These are phyloP conservation scores for Alca torda DNA, from an alignment of 2,797 vertebrate species.

Conservation along the genomic window DNA sequence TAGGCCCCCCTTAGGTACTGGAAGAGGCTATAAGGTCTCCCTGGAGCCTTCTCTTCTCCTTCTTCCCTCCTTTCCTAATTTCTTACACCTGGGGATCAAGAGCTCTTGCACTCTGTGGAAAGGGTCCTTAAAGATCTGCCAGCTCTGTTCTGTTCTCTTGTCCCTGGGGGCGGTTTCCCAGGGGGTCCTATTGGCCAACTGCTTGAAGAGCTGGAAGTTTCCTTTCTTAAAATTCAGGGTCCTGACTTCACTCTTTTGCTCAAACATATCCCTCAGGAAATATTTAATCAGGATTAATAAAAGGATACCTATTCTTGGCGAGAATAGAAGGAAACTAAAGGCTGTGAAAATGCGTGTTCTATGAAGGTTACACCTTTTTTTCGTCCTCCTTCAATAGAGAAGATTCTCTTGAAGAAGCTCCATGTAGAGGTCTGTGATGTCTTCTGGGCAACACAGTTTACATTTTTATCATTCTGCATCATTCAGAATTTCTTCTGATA, in stretches of 20 bases:
- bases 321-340: not conserved
- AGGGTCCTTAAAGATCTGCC: not conserved
- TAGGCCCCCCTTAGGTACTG: not conserved
- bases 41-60: not conserved
- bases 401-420: not conserved
- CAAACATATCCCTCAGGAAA: not conserved
- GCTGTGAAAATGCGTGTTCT: not conserved
- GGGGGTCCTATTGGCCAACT: not conserved
- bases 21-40: not conserved
- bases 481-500: not conserved
- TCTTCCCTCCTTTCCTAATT: not conserved
- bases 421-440: not conserved
- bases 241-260: not conserved
- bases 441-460: not conserved
- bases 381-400: not conserved
- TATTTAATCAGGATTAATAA: not conserved
- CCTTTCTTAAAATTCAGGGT: not conserved
- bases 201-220: not conserved
- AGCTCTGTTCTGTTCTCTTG: not conserved
- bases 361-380: not conserved
- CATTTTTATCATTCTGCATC: not conserved
- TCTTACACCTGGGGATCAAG: not conserved
- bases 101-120: not conserved
- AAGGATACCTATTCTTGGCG: not conserved
- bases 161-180: too few species aligned